A percentile compares a stretch with the other conserved stretches of the same genome.
These are phyloP conservation scores for Bellardia pandia DNA, from an alignment of 2,888 invertebrate species.

Conservation along the genomic window DNA sequence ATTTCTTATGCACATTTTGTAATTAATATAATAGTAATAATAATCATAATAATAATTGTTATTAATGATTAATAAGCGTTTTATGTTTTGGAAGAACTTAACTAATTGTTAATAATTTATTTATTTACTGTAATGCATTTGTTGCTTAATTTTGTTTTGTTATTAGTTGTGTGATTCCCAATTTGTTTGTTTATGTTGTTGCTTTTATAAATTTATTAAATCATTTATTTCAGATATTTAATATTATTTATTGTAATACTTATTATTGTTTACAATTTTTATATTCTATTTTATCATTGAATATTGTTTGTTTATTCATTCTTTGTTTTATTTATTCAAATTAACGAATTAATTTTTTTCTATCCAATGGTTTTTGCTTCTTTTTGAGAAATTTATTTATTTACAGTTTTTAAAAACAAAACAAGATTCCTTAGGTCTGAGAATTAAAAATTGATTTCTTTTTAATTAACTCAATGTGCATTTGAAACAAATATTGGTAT, in stretches of 20 bases:
- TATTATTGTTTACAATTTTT: not conserved
- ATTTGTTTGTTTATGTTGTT: not conserved
- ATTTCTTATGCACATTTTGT: not conserved
- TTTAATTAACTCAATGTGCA: not conserved
- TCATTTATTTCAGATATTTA: conserved; percentile 2
- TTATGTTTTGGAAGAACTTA: conserved; percentile 70
- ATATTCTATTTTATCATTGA: not conserved
- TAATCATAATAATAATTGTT: conserved; percentile 25
- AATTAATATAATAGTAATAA: conserved; percentile 1
- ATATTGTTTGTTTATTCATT: conserved; percentile 28
- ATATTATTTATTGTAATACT: conserved; percentile 44
- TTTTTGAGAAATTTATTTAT: conserved; percentile 14
- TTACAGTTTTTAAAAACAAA: not conserved
- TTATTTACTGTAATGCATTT: conserved; percentile 8
- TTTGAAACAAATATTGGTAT: not conserved
- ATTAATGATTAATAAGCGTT: conserved; percentile 69
- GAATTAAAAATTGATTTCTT: not conserved
- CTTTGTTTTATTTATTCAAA: conserved; percentile 9
- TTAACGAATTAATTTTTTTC: not conserved
- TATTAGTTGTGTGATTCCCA: not conserved
- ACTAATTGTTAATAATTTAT: conserved; percentile 61
- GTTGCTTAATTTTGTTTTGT: not conserved
- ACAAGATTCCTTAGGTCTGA: not conserved
- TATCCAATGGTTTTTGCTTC: conserved; percentile 19
- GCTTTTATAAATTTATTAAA: conserved; percentile 2